Percentiles rank a stretch among this genome's conserved stretches.
Evolutionary conservation across 2,113 vertebrate species (phyloP).

Genomic region (Pionites leucogaster): DNA sequence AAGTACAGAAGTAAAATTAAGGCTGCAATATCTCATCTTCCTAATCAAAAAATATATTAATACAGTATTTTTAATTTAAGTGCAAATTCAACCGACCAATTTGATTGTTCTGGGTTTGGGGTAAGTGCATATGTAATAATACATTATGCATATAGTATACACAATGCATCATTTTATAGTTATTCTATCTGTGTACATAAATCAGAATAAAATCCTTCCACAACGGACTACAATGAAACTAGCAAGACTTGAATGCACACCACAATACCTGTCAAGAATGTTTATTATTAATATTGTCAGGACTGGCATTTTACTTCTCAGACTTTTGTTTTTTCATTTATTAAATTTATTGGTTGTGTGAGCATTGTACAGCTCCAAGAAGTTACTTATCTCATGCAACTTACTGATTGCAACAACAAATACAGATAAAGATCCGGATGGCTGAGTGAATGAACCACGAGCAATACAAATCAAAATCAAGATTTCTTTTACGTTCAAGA

Average conservation of each 20-base stretch:
- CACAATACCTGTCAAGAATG: background rate
- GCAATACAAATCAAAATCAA: conserved; percentile 33
- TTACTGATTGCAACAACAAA: background rate
- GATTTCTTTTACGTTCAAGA: conserved; percentile 29
- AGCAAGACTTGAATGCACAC: background rate
- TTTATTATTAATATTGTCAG: background rate
- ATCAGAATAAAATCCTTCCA: background rate
- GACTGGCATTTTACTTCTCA: background rate
- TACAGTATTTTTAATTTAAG: background rate
- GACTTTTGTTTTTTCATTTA: background rate
- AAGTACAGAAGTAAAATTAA: background rate
- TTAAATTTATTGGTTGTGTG: background rate
- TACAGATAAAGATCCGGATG: background rate
- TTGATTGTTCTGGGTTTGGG: background rate
- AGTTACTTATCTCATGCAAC: background rate
- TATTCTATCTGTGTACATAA: background rate
- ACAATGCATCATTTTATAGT: background rate
- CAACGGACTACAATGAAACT: background rate
- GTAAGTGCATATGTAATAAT: background rate
- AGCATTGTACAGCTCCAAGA: background rate
- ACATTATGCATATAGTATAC: background rate
- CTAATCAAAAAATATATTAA: background rate
- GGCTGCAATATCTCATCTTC: background rate
- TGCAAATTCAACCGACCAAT: background rate
- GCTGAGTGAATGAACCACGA: background rate